Conservation (phyloP, 2,888 invertebrate genomes). For the Pelosia muscerda region DNA sequence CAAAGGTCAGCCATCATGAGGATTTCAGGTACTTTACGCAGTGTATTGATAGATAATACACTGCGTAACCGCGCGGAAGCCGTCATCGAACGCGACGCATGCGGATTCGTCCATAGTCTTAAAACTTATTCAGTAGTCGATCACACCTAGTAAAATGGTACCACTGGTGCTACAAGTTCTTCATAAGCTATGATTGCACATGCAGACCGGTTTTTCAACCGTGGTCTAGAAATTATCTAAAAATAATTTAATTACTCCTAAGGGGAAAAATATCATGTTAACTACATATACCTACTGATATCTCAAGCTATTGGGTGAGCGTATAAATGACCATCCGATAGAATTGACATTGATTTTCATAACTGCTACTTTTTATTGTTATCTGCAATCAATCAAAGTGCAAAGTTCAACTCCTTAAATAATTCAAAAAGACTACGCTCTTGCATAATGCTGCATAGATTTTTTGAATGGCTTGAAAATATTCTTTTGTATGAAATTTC, state of each 20-base stretch:
- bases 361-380: slow-evolving; percentile 54
- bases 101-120: background rate
- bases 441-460: slow-evolving; percentile 58
- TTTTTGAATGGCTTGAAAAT: slow-evolving; percentile 43
- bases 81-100: background rate
- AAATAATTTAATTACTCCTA: background rate
- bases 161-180: background rate
- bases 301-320: too few relatives aligned
- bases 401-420: slow-evolving; percentile 48
- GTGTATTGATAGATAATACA: too few relatives aligned
- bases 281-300: too few relatives aligned
- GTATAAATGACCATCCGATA: background rate
- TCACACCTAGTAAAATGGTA: background rate
- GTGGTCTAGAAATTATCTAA: background rate
- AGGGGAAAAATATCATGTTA: background rate
- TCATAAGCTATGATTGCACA: background rate
- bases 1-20: too few relatives aligned
- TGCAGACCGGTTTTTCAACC: background rate
- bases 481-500: slow-evolving; percentile 40
- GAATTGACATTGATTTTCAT: slow-evolving; percentile 31
- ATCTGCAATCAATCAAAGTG: slow-evolving; percentile 55
- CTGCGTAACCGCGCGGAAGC: background rate
- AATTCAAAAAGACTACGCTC: slow-evolving; percentile 58
- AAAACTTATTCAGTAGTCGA: background rate
- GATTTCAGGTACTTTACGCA: too few relatives aligned